Base-by-base conservation (phyloP, 2,888 invertebrate species). In the Chrysodeixis includens region DNA sequence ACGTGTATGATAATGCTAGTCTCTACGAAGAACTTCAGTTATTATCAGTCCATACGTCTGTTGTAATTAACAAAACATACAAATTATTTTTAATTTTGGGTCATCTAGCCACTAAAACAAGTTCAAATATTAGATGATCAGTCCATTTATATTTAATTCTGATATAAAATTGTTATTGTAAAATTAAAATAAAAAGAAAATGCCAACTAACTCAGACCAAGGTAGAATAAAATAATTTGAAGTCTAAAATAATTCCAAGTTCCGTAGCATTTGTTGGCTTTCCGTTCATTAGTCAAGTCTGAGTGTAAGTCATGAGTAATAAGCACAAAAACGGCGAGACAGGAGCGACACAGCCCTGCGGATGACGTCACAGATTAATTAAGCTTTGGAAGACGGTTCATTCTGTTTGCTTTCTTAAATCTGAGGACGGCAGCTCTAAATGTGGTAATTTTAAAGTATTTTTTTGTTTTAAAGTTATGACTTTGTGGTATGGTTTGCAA, bases 361-460 rank as follows among this genome's bases (percentile, higher is more conserved):
- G 60, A 67, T 79, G 80, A 79, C 74, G 62, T 69, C 69, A 56
- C 56, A 54, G 62, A 77, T 77, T 79, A 76, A 72, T 76, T 76
- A 60, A 66, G 69, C 53, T 53, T 14, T 26, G 6, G 26, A 59
- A 58, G 54, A 66, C 63, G 30, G 53, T 26, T 55, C 26, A 54
- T 53, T 22, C 46, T 61, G 49, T 62, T 71, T 49, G 18, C 52
- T 72, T 59, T 44, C 49, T 14, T 51, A 12, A 53, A 72, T 18
- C 46, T 20, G 46, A 3, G 10, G 46, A 18, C 1, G 46, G 18
- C 18, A 12, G 46, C 46, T 49, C 8, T 6, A 30, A 52, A 9
- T 49, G 20, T 51, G 35, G 40, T 56, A 44, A 65, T 71, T 76
- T 30, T 18, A 3, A 49, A 46, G 1, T 63, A n/a, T 22, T 7